phyloP scores from a whole-genome alignment of 2,113 vertebrate species.

The Halcyon senegalensis region DNA sequence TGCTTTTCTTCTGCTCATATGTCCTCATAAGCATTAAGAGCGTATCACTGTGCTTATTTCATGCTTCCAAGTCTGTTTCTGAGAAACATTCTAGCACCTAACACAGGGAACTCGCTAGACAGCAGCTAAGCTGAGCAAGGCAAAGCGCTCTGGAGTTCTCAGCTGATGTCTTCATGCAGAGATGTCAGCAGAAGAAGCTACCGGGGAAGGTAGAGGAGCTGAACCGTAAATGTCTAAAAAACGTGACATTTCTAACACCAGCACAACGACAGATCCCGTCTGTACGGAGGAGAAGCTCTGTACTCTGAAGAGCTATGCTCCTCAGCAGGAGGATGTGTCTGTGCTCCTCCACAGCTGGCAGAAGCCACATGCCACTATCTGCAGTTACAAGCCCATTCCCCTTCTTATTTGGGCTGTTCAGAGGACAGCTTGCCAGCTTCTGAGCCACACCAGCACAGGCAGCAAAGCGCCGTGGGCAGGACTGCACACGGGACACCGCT shows the following conservation, averaged over 20 bases:
- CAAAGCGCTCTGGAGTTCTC: background rate
- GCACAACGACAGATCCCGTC: too few species aligned
- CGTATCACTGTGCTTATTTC: background rate
- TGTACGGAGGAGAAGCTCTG: background rate
- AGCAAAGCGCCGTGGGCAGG: fast-evolving
- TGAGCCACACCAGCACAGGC: fast-evolving
- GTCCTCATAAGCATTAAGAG: background rate
- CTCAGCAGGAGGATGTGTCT: background rate
- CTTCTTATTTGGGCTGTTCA: background rate
- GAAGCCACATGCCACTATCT: fast-evolving
- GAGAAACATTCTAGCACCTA: background rate
- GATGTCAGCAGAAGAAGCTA: background rate
- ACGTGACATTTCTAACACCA: background rate
- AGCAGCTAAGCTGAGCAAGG: constrained; percentile 38
- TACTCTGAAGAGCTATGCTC: fast-evolving
- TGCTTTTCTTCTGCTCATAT: background rate
- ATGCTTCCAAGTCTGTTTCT: background rate
- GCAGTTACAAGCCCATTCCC: background rate
- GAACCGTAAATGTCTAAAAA: background rate
- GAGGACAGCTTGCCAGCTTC: background rate
- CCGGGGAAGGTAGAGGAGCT: background rate
- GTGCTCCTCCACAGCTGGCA: background rate
- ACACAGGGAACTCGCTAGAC: background rate
- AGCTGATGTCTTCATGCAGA: constrained; percentile 1
- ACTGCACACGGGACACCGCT: background rate